Evolutionary conservation across 2,888 invertebrate genomes (phyloP).

Genomic region (Pardosa pseudoannulata): DNA sequence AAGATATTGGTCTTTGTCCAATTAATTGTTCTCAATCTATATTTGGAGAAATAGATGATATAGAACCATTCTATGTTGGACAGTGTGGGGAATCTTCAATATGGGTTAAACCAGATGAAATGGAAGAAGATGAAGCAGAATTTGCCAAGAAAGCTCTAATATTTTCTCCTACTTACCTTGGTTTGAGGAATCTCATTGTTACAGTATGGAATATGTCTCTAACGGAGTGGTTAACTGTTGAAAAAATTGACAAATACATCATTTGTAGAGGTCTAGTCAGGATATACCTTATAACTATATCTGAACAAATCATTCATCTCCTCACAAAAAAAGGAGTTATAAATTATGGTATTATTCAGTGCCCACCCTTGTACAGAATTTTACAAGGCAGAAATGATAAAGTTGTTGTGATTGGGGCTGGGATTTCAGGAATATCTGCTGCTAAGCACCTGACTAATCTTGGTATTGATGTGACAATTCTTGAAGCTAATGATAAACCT

Average conservation of each 20-base stretch:
- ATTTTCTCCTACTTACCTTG: slow-evolving; percentile 76
- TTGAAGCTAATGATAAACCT: slow-evolving; percentile 78
- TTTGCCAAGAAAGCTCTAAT: not conserved
- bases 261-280: slow-evolving; percentile 78
- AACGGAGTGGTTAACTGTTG: slow-evolving; percentile 77
- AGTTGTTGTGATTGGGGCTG: slow-evolving; percentile 79
- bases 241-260: slow-evolving; percentile 76
- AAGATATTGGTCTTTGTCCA: slow-evolving; percentile 78
- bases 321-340: slow-evolving; percentile 77
- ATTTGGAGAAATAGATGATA: slow-evolving; percentile 24
- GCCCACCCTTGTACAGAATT: slow-evolving; percentile 58
- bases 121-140: slow-evolving; percentile 29
- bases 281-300: slow-evolving; percentile 76
- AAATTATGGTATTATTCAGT: slow-evolving; percentile 77
- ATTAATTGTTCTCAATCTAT: slow-evolving; percentile 70
- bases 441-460: slow-evolving; percentile 78
- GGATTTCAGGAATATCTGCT: slow-evolving; percentile 79
- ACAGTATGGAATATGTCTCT: slow-evolving; percentile 78
- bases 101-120: slow-evolving; percentile 56
- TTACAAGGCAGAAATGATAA: slow-evolving; percentile 72
- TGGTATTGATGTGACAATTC: slow-evolving; percentile 78
- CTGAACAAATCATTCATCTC: slow-evolving; percentile 76
- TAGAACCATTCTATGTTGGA: slow-evolving; percentile 37
- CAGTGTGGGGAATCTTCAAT: slow-evolving; percentile 46
- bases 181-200: slow-evolving; percentile 78